Percentiles rank a stretch among this genome's conserved stretches.
phyloP scores from a whole-genome alignment of 2,797 vertebrate genomes.

The Pteropus rufus region DNA sequence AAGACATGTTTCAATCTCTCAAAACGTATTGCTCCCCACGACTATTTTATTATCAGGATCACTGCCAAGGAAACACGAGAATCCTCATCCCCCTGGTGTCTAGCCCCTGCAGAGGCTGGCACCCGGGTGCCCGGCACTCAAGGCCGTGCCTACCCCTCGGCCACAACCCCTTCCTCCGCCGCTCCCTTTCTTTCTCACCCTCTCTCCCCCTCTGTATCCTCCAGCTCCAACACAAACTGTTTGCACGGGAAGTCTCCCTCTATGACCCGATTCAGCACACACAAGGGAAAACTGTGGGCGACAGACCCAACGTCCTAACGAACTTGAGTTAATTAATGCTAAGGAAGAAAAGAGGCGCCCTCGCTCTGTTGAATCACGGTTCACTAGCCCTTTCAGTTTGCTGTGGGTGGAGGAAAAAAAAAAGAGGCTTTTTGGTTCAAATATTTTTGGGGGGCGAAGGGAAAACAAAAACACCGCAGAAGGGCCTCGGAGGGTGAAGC shows the following conservation, averaged over 20 bases:
- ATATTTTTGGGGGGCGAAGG: constrained; percentile 82
- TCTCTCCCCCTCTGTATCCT: constrained; percentile 75
- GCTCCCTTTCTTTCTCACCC: constrained; percentile 64
- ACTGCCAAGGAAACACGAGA: constrained; percentile 56
- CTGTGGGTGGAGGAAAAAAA: constrained; percentile 78
- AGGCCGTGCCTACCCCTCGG: constrained; percentile 44
- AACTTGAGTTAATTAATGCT: constrained; percentile 84
- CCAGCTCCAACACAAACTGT: constrained; percentile 77
- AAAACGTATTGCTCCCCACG: constrained; percentile 15
- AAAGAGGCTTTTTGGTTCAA: constrained; percentile 79
- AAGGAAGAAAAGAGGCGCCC: constrained; percentile 81
- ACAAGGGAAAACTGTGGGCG: constrained; percentile 81
- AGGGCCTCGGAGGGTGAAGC: constrained; percentile 59
- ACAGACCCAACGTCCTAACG: constrained; percentile 82
- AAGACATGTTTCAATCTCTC: constrained; percentile 46
- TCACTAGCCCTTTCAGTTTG: constrained; percentile 81
- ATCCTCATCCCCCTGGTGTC: constrained; percentile 13
- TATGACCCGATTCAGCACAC: constrained; percentile 81
- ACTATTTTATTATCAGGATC: constrained; percentile 50
- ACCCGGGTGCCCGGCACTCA: background rate
- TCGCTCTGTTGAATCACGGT: constrained; percentile 81
- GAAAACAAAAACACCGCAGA: constrained; percentile 80
- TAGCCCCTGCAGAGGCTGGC: constrained; percentile 29
- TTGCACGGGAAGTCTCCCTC: constrained; percentile 80
- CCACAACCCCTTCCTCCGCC: background rate